Evolutionary conservation across 2,797 vertebrate species (phyloP).

Genomic region (Babyrousa celebensis): DNA sequence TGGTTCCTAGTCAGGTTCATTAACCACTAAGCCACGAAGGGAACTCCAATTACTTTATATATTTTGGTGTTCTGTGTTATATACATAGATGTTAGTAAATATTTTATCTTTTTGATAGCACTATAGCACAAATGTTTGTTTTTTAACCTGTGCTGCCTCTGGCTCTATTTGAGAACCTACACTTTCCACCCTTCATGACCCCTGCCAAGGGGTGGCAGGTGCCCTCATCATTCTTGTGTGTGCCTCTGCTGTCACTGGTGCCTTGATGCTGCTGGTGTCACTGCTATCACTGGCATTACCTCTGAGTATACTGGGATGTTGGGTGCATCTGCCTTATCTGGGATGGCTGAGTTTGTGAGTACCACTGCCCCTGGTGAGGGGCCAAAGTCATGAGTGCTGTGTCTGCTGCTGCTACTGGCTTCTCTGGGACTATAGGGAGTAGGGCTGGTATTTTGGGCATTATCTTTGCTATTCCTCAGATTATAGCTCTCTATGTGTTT

Average conservation of each 20-base stretch:
- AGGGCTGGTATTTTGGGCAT: background rate
- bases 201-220: background rate
- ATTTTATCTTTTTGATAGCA: background rate
- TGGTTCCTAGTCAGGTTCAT: too few species aligned
- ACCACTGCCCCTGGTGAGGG: background rate
- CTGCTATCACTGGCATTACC: background rate
- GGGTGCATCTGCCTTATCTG: background rate
- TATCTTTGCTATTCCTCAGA: background rate
- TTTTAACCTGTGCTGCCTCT: background rate
- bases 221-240: background rate
- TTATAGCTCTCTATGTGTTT: background rate
- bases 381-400: background rate
- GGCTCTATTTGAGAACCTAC: background rate
- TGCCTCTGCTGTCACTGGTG: background rate
- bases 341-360: accelerated
- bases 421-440: background rate
- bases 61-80: background rate
- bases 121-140: background rate
- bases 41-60: background rate
- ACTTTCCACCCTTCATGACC: background rate
- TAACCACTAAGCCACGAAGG: too few species aligned
- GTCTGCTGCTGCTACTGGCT: background rate
- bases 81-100: background rate
- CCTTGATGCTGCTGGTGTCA: background rate
- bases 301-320: background rate